Evolutionary conservation across 2,888 invertebrate genomes (phyloP).

Genomic region (Polietes domitor): DNA sequence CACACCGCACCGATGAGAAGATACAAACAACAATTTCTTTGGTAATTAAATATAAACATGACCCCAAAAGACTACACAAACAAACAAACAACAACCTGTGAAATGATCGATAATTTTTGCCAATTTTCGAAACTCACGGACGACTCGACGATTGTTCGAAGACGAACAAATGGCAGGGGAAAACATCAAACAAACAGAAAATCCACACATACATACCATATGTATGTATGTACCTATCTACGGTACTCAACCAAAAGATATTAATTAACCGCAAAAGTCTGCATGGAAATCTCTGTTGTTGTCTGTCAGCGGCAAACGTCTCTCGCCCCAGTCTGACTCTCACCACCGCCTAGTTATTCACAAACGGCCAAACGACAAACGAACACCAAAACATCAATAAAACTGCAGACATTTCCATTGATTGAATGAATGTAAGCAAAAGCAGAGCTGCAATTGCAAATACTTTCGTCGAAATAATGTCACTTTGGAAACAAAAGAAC

Average conservation of each 20-base stretch:
- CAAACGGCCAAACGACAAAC: slow-evolving; percentile 37
- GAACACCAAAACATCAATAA: slow-evolving; percentile 49
- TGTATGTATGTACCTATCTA: slow-evolving; percentile 17
- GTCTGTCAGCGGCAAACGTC: background rate
- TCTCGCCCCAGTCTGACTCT: slow-evolving; percentile 9
- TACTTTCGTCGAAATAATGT: background rate
- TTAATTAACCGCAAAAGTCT: slow-evolving; percentile 71
- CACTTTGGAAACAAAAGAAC: too few species aligned
- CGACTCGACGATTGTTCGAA: slow-evolving; percentile 49
- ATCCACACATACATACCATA: background rate
- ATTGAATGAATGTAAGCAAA: background rate
- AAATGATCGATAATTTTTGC: slow-evolving; percentile 55
- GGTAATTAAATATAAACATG: slow-evolving; percentile 59
- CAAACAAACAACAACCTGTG: background rate
- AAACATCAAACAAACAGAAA: slow-evolving; percentile 4
- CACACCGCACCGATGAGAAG: too few species aligned
- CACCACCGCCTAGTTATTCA: background rate
- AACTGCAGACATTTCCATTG: background rate
- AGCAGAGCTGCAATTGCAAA: background rate
- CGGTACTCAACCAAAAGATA: slow-evolving; percentile 61
- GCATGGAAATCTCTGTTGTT: slow-evolving; percentile 64
- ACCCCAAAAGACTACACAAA: slow-evolving; percentile 48
- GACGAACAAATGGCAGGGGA: slow-evolving; percentile 13
- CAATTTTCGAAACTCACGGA: slow-evolving; percentile 31
- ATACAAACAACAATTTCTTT: background rate